These are phyloP conservation scores for Psammodynastes pulverulentus DNA, from an alignment of 2,113 vertebrate species.

Conservation along the genomic window DNA sequence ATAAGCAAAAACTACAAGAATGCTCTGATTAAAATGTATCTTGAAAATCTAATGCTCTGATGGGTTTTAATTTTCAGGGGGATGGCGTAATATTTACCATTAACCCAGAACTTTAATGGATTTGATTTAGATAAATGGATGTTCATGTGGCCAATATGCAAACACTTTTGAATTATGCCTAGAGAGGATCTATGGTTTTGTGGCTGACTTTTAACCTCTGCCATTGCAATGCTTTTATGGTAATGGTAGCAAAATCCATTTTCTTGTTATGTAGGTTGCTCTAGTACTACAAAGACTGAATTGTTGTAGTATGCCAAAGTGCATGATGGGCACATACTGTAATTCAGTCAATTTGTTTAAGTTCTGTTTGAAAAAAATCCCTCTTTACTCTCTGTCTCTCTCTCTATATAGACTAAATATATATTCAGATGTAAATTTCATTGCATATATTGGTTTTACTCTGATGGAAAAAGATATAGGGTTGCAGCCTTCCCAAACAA, in stretches of 20 bases:
- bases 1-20: background rate
- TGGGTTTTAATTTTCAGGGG: background rate
- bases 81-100: background rate
- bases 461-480: background rate
- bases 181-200: slow-evolving; percentile 30
- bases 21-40: background rate
- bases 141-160: slow-evolving; percentile 18
- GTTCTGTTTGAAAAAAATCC: background rate
- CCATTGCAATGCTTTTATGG: slow-evolving; percentile 29
- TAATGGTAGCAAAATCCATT: slow-evolving; percentile 44
- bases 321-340: slow-evolving; percentile 15
- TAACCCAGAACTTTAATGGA: slow-evolving; percentile 16
- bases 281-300: background rate
- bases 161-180: background rate
- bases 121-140: background rate
- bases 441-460: background rate
- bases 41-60: background rate
- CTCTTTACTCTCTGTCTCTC: background rate
- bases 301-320: slow-evolving; percentile 5
- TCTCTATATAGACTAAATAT: background rate
- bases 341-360: slow-evolving; percentile 38
- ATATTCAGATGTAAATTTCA: background rate
- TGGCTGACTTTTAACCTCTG: slow-evolving; percentile 39
- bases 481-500: slow-evolving; percentile 8
- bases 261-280: slow-evolving; percentile 5